These are phyloP conservation scores for Seriola dumerili DNA, from an alignment of 2,113 vertebrate species.

Conservation along the genomic window DNA sequence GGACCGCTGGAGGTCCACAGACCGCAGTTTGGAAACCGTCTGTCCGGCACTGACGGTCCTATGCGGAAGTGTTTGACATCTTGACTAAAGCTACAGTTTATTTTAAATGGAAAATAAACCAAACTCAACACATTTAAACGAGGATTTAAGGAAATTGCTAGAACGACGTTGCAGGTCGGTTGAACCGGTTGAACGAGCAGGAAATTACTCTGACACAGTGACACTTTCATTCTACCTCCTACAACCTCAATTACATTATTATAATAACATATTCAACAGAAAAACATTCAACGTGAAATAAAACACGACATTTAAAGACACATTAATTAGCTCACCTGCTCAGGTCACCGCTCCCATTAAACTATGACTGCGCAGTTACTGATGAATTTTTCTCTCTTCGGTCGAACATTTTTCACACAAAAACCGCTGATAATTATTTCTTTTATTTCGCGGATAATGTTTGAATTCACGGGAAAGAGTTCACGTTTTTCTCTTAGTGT, in stretches of 20 bases:
- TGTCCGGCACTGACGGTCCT: not conserved
- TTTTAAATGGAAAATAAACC: not conserved
- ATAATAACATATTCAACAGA: not conserved
- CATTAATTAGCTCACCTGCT: slow-evolving; percentile 62
- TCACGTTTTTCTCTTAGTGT: fast-evolving
- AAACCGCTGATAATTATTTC: not conserved
- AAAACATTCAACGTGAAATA: not conserved
- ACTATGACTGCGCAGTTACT: slow-evolving; percentile 69
- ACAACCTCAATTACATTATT: too few relatives aligned
- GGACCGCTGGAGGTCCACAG: not conserved
- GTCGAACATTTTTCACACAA: slow-evolving; percentile 24
- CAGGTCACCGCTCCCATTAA: slow-evolving; percentile 76
- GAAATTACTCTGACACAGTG: not conserved
- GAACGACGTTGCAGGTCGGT: too few relatives aligned
- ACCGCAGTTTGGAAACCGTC: not conserved
- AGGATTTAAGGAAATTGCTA: fast-evolving
- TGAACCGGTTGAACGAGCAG: not conserved
- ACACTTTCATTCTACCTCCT: not conserved
- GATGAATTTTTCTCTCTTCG: not conserved
- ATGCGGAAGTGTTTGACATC: slow-evolving; percentile 45
- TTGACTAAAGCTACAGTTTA: not conserved
- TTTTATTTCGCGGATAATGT: not conserved
- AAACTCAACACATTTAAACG: fast-evolving
- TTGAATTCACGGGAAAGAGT: fast-evolving
- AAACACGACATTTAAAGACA: not conserved